phyloP scores from a whole-genome alignment of 2,888 invertebrate species.

The Electrophaes corylata region DNA sequence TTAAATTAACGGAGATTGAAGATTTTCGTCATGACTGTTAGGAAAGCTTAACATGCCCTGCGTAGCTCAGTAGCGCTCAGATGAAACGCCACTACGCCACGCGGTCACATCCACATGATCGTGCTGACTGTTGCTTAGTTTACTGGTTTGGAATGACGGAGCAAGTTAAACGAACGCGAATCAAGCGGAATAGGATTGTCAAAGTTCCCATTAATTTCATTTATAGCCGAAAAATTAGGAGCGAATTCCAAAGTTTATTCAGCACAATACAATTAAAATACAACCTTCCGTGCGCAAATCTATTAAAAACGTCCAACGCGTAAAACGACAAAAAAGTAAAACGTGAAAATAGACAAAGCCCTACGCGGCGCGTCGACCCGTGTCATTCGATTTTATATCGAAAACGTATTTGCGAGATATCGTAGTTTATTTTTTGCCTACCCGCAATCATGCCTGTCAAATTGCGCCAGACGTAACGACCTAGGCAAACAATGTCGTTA shows the following conservation, averaged over 20 bases:
- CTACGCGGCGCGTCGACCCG: conserved; percentile 14
- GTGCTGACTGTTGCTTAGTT: no score
- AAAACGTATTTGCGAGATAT: conserved; percentile 21
- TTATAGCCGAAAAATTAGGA: background rate
- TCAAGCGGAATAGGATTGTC: background rate
- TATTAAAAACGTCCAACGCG: conserved; percentile 1
- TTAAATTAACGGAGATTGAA: no score
- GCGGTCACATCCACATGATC: no score
- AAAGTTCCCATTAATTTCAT: background rate
- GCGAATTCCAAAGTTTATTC: conserved; percentile 1
- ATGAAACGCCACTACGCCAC: no score
- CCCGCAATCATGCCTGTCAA: conserved; percentile 21
- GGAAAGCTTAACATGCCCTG: no score
- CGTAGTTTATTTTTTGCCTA: conserved; percentile 20
- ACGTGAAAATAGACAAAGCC: conserved; percentile 12
- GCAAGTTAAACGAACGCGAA: background rate
- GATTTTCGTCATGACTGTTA: no score
- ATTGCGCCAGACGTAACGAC: conserved; percentile 13
- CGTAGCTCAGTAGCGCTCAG: no score
- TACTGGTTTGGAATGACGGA: background rate
- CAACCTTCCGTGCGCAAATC: conserved; percentile 3
- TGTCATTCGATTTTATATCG: conserved; percentile 26
- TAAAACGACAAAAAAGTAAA: conserved; percentile 2
- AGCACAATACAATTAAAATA: conserved; percentile 12
- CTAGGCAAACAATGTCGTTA: conserved; percentile 9